Evolutionary conservation across 2,888 invertebrate genomes (phyloP).

Genomic region (Hyposoter dolosus): DNA sequence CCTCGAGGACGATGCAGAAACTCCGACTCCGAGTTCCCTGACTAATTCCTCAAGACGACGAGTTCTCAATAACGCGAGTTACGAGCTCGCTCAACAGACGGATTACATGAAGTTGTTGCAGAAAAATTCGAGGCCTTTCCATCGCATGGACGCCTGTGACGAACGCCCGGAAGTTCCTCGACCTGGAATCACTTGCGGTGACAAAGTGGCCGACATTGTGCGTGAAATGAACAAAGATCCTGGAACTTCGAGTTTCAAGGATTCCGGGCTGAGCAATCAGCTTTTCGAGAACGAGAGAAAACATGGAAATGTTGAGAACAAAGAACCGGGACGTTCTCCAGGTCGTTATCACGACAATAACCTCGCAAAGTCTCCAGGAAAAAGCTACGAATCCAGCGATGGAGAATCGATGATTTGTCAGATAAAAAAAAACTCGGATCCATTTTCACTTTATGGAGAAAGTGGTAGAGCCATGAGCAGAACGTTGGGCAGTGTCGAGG

Average conservation of each 20-base stretch:
- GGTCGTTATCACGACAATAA: constrained; percentile 37
- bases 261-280: background rate
- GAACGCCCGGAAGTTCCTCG: constrained; percentile 69
- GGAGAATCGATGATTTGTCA: constrained; percentile 76
- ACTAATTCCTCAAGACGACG: constrained; percentile 66
- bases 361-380: constrained; percentile 37
- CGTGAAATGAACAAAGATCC: constrained; percentile 73
- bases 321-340: background rate
- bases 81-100: constrained; percentile 81
- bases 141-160: constrained; percentile 82
- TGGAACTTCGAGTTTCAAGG: background rate
- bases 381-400: constrained; percentile 13
- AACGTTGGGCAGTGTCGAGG: constrained; percentile 55
- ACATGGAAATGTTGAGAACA: background rate
- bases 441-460: constrained; percentile 82
- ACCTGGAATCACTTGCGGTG: constrained; percentile 65
- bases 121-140: constrained; percentile 68
- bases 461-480: constrained; percentile 72
- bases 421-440: constrained; percentile 85
- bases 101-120: constrained; percentile 78
- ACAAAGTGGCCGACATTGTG: constrained; percentile 74
- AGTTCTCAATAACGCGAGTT: constrained; percentile 80
- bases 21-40: constrained; percentile 51
- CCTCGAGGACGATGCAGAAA: constrained; percentile 64
- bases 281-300: background rate